Conservation (phyloP, 2,113 vertebrate genomes). For the Hiodon alosoides region DNA sequence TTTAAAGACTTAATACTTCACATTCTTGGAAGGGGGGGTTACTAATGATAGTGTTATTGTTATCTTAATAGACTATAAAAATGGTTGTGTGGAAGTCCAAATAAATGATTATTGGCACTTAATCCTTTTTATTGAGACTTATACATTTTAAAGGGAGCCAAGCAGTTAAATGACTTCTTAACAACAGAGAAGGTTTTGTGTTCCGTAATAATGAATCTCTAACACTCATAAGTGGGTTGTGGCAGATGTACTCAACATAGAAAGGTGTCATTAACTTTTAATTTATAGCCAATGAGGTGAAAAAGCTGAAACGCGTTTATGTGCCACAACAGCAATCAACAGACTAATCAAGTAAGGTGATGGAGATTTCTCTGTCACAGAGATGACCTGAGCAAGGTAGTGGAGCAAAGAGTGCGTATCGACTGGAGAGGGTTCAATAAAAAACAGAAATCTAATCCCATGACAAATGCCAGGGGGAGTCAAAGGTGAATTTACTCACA, state of each 20-base stretch:
- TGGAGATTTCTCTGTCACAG: not conserved
- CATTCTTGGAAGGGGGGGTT: slow-evolving; percentile 5
- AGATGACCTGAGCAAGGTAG: not conserved
- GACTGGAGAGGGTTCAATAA: too few species aligned
- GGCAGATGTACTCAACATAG: not conserved
- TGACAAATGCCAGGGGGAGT: too few species aligned
- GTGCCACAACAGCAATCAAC: not conserved
- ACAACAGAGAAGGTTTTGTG: not conserved
- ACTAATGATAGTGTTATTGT: not conserved
- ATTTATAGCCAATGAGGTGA: not conserved
- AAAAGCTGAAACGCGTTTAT: not conserved
- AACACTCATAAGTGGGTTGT: too few species aligned
- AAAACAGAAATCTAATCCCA: too few species aligned
- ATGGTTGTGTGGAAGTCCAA: not conserved
- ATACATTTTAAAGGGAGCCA: not conserved
- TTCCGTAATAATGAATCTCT: slow-evolving; percentile 8
- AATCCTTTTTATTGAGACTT: slow-evolving; percentile 18
- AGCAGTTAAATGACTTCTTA: not conserved
- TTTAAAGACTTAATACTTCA: slow-evolving; percentile 13
- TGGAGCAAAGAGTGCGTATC: not conserved
- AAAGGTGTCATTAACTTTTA: not conserved
- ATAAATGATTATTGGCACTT: slow-evolving; percentile 9
- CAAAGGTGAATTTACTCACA: too few species aligned
- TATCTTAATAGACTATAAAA: slow-evolving; percentile 14
- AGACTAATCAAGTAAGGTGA: not conserved